Base-by-base conservation (phyloP, 2,888 invertebrate species). In the Lypha dubia region DNA sequence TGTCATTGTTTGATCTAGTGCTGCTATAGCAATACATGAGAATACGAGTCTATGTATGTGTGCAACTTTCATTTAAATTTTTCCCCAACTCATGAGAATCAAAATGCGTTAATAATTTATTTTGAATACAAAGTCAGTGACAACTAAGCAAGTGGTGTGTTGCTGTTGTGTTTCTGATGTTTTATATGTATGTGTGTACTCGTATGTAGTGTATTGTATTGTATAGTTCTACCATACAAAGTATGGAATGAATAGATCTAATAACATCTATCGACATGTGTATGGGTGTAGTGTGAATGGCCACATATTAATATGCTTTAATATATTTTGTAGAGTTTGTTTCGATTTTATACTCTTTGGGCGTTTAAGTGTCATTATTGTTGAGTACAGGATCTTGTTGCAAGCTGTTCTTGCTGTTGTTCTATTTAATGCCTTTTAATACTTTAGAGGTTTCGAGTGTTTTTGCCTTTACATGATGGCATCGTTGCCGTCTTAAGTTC, bases 21-120 rank as follows among this genome's bases (percentile, higher is more conserved):
- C 13, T 60, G 56, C 68, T 44, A 41, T 62, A n/a, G 44, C 15
- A 60, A 80, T 32, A 7, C 11, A 56, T 22, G 13, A 8, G 8
- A 1, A 49, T 20, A 13, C 13, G 17, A 51, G 44, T 35, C 3
- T 24, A 53, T n/a, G n/a, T 0, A n/a, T 24, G 20, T 22, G 22
- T 60, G 60, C 60, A 56, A n/a, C 41, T 49, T 77, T 58, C 20
- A 58, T 49, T 49, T 35, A 44, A 32, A 46, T 41, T 15, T 35
- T n/a, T 28, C 15, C 11, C 13, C 22, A 53, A 0, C 44, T 60
- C 17, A 65, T 28, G 41, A 70, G 60, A 75, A 56, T 46, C 62
- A 70, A 56, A 28, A 63, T 81, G 44, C 81, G 75, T 62, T 81
- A 75, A 81, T 74, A 75, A 81, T 75, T 75, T 75, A 81, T 81